Conservation (phyloP, 2,797 vertebrate genomes). For the Bovichtus diacanthus region DNA sequence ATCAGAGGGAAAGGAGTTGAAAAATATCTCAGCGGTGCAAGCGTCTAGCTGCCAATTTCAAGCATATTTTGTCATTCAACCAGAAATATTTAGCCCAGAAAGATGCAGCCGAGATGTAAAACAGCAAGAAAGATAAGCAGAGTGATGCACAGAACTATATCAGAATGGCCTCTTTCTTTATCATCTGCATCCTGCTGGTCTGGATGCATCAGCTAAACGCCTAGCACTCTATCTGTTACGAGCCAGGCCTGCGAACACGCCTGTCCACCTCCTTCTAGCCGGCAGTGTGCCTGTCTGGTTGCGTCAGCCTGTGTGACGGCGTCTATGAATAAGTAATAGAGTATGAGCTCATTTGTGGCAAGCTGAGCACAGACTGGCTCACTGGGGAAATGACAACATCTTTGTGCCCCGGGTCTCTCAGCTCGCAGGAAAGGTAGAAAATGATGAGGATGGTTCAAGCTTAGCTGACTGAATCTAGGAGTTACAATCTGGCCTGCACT, state of each 20-base stretch:
- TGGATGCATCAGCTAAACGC: constrained; percentile 22
- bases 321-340: constrained; percentile 78
- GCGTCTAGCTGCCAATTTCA: neutral
- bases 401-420: constrained; percentile 21
- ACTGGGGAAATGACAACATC: constrained; percentile 74
- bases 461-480: constrained; percentile 14
- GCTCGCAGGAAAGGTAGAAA: constrained; percentile 25
- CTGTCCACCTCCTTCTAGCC: constrained; percentile 44
- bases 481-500: neutral
- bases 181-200: constrained; percentile 16
- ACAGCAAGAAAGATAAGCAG: constrained; percentile 5
- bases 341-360: constrained; percentile 77
- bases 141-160: neutral
- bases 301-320: constrained; percentile 64
- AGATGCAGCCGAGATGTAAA: neutral
- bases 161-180: neutral
- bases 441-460: constrained; percentile 25
- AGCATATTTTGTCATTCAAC: neutral
- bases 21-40: constrained; percentile 11
- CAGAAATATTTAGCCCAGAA: neutral
- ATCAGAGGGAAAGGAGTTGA: neutral
- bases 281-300: constrained; percentile 42
- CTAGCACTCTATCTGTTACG: constrained; percentile 10
- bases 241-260: constrained; percentile 15
- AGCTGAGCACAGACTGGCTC: constrained; percentile 54